Evolutionary conservation across 2,797 vertebrate genomes (phyloP), one percentile per base, ranked within the genome.

Genomic region (Mormyrops attenuatus): DNA sequence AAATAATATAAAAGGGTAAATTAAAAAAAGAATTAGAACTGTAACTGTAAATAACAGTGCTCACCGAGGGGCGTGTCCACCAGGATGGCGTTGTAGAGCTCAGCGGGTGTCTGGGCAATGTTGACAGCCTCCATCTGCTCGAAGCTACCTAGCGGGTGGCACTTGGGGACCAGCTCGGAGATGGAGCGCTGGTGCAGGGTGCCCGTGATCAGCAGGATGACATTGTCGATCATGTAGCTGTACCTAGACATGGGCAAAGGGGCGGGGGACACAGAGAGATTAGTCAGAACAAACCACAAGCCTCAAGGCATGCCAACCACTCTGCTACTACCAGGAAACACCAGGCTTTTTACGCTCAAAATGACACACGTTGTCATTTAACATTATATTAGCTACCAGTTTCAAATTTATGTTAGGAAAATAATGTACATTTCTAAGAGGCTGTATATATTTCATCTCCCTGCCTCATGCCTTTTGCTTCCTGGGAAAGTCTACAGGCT

Each of bases 81-180:
- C 93, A 99, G 95, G 93, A 99, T 99, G 91, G 99, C 99, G 88
- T 98, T 99, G 96, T 99, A 99, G n/a, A 99, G 97, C 93, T 99
- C 99, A 0, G 98, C 99, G 0, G 99, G 99, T 0, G 99, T 99
- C 96, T 99, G 99, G 0, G 99, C 99, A 7, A 99, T 99, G 94
- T 99, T 99, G 89, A 99, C 99, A 0, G 99, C 99, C 95, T 99
- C 99, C 99, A 99, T 99, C 95, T 99, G 99, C 94, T 99, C 99
- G 0, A 99, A 99, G 95, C 98, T 99, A 92, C 99, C 99, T 89
- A 99, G 95, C 0, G 99, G 99, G 91, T 99, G 99, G 92, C 99
- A 99, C 93, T 99, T 99, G 49, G 99, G 98, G 90, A 99, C 99
- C 89, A 99, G 96, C 92, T 99, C 99, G 0, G 98, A 97, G 86